Conservation (phyloP, 2,113 vertebrate genomes). For the Oophaga pumilio region DNA sequence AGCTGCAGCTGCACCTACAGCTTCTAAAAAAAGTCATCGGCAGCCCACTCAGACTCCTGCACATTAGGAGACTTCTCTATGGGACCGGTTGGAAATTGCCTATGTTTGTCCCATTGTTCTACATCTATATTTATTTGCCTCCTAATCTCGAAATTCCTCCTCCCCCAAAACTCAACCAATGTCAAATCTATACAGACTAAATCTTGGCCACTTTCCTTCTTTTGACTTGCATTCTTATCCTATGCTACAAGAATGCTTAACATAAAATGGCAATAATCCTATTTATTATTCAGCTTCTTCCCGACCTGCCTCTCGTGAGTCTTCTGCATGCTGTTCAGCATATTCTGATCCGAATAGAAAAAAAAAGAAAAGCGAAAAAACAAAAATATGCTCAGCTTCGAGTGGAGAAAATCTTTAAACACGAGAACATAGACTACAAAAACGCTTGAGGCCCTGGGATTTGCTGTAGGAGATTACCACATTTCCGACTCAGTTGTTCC, state of each 20-base stretch:
- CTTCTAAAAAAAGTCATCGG: neutral
- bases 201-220: neutral
- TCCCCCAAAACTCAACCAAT: neutral
- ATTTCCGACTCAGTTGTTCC: neutral
- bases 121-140: neutral
- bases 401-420: neutral
- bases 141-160: neutral
- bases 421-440: neutral
- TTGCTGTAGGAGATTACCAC: neutral
- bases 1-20: constrained; percentile 14
- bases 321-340: neutral
- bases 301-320: neutral
- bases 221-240: neutral
- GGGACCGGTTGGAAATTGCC: neutral
- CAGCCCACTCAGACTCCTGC: constrained; percentile 18
- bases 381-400: neutral
- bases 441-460: neutral
- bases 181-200: neutral
- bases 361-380: neutral
- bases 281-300: constrained; percentile 2
- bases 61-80: neutral
- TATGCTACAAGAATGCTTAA: neutral
- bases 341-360: neutral
- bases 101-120: neutral
- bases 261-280: constrained; percentile 7